A percentile compares a stretch with the other conserved stretches of the same genome.
Conservation (phyloP, 2,888 invertebrate species). For the Tenthredo livida region DNA sequence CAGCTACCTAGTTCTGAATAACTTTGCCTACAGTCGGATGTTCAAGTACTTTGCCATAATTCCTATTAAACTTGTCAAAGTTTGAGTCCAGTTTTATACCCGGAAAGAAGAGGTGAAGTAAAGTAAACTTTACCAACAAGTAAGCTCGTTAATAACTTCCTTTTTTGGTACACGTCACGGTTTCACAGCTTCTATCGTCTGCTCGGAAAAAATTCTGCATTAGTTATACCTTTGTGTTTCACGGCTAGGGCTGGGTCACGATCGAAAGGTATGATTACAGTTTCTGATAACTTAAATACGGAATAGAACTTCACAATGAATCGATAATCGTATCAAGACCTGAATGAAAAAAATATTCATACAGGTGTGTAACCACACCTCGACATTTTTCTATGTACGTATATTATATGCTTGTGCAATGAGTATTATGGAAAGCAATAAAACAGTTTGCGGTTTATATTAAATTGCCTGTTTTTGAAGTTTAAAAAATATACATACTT, state of each 20-base stretch:
- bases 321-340: background rate
- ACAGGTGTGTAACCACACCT: background rate
- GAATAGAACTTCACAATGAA: background rate
- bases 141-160: constrained; percentile 30
- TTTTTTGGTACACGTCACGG: background rate
- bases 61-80: constrained; percentile 18
- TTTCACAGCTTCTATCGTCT: background rate
- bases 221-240: background rate
- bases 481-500: background rate
- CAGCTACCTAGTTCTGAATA: background rate
- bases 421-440: no score
- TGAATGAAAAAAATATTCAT: background rate
- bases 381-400: no score
- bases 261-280: background rate
- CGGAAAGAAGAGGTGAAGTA: background rate
- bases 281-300: constrained; percentile 14
- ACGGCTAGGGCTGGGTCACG: background rate
- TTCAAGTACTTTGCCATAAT: constrained; percentile 19
- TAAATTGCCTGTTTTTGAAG: background rate
- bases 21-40: background rate
- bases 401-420: no score
- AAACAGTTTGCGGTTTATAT: no score
- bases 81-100: constrained; percentile 25
- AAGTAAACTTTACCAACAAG: constrained; percentile 26
- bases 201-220: background rate